Percentiles rank a stretch among this genome's conserved stretches.
phyloP scores from a whole-genome alignment of 2,113 vertebrate genomes.

The Agelaius tricolor region DNA sequence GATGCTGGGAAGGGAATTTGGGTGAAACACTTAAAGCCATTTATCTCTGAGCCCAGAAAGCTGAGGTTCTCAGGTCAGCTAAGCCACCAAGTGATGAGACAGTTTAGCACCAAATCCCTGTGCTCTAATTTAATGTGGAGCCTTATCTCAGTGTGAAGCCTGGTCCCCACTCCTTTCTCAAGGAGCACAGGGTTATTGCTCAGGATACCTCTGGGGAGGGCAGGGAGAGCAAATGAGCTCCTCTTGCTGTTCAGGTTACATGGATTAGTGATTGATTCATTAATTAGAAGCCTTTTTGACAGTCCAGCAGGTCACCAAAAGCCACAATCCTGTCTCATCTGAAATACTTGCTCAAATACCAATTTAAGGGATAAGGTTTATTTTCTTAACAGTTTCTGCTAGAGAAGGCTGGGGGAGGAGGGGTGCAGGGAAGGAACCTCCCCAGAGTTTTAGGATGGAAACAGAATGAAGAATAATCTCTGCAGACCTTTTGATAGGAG shows the following conservation, averaged over 20 bases:
- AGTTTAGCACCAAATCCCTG: background rate
- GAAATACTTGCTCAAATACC: background rate
- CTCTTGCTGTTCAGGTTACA: background rate
- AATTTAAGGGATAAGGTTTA: background rate
- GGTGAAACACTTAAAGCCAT: background rate
- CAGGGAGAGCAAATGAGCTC: background rate
- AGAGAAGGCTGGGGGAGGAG: background rate
- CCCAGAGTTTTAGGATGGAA: background rate
- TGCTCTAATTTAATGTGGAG: background rate
- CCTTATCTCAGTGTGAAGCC: background rate
- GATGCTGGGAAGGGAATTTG: background rate
- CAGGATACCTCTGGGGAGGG: background rate
- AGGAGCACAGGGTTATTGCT: background rate
- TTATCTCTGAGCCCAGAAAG: conserved; percentile 6
- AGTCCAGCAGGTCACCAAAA: background rate
- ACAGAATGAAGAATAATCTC: background rate
- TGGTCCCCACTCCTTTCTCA: background rate
- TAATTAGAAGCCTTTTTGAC: background rate
- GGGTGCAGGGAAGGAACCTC: background rate
- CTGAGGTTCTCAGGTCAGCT: background rate
- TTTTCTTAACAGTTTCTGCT: background rate
- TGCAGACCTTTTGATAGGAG: background rate
- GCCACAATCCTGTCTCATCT: background rate
- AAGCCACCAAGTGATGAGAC: background rate
- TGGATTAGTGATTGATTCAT: background rate